phyloP scores from a whole-genome alignment of 1,140 invertebrate genomes.

The Halotydeus destructor region DNA sequence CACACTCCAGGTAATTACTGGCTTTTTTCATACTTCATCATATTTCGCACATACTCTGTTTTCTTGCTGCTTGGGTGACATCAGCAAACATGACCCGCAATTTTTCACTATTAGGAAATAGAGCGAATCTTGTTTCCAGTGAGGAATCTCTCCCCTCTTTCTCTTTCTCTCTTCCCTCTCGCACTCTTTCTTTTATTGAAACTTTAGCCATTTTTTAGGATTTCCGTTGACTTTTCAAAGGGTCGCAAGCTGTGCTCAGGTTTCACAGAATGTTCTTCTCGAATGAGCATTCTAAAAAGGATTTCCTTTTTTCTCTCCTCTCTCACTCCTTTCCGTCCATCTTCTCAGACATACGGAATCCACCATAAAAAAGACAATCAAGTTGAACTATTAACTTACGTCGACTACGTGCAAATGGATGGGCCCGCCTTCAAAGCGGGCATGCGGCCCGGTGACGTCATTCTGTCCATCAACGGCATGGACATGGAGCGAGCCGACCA shows the following conservation, averaged over 20 bases:
- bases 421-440: conserved; percentile 70
- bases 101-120: too few species aligned
- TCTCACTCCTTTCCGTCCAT: not conserved
- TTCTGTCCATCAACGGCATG: conserved; percentile 75
- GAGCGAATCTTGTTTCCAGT: too few species aligned
- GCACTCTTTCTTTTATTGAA: conserved; percentile 4
- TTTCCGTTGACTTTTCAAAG: not conserved
- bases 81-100: too few species aligned
- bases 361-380: conserved; percentile 75
- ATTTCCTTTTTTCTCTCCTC: not conserved
- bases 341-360: conserved; percentile 68
- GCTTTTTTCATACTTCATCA: conserved; percentile 1
- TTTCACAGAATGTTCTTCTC: too few species aligned
- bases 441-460: conserved; percentile 78
- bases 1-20: conserved; percentile 47
- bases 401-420: conserved; percentile 80
- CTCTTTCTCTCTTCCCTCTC: not conserved
- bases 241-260: too few species aligned
- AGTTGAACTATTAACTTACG: conserved; percentile 82
- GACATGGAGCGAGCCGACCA: conserved; percentile 71
- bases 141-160: too few species aligned
- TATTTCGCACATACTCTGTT: too few species aligned
- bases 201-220: conserved; percentile 7
- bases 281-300: too few species aligned
- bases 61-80: too few species aligned